These are phyloP conservation scores for Drosophila equinoxialis DNA, from an alignment of 1,140 invertebrate genomes.

Conservation along the genomic window DNA sequence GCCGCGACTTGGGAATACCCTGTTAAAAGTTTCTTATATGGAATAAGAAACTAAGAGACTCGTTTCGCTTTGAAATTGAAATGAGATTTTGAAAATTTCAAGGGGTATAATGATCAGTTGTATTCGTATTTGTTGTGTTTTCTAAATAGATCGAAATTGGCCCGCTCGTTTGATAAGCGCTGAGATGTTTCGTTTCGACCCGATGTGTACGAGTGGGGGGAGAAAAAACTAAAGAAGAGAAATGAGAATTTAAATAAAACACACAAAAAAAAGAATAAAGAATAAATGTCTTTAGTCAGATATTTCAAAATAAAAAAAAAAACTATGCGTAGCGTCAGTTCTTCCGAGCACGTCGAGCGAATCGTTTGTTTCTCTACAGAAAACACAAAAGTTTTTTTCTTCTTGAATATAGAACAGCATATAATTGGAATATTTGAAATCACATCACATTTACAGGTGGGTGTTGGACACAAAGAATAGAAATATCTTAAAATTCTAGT, in stretches of 20 bases:
- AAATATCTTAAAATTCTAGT: background rate
- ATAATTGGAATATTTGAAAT: constrained; percentile 47
- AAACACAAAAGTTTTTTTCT: constrained; percentile 3
- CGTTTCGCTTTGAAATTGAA: too few relatives aligned
- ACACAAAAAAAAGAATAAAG: too few relatives aligned
- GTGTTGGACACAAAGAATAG: constrained; percentile 24
- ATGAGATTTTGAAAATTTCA: background rate
- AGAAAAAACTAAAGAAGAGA: background rate
- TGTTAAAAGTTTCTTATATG: background rate
- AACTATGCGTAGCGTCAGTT: constrained; percentile 54
- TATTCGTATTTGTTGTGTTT: constrained; percentile 52
- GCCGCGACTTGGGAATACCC: background rate
- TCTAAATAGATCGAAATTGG: constrained; percentile 72
- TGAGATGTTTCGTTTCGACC: constrained; percentile 40
- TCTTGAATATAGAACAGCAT: constrained; percentile 32
- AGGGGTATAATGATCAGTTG: constrained; percentile 45
- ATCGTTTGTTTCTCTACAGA: constrained; percentile 20
- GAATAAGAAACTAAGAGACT: constrained; percentile 16
- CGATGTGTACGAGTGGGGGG: constrained; percentile 19
- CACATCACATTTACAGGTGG: constrained; percentile 60
- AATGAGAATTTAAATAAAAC: constrained; percentile 19
- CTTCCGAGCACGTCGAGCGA: constrained; percentile 36
- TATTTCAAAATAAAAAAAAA: constrained; percentile 46
- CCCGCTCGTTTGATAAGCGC: constrained; percentile 56
- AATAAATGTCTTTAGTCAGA: constrained; percentile 37